Conservation (phyloP, 2,113 vertebrate genomes). For the Motacilla alba region DNA sequence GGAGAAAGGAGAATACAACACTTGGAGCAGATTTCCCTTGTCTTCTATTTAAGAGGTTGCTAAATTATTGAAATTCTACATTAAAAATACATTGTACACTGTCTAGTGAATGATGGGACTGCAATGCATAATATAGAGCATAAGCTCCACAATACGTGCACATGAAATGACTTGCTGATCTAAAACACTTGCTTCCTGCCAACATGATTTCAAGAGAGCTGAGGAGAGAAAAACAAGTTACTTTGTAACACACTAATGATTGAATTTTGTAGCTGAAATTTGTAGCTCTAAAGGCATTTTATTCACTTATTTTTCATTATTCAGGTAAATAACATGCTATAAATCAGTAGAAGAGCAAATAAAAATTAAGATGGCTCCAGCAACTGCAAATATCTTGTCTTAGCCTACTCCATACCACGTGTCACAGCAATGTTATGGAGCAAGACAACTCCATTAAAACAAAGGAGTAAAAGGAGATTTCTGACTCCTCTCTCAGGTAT, state of each 20-base stretch:
- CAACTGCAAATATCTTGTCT: not conserved
- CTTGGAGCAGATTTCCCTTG: not conserved
- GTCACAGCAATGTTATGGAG: not conserved
- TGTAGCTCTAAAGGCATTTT: not conserved
- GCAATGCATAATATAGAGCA: not conserved
- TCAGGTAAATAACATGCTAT: not conserved
- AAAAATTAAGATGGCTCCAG: not conserved
- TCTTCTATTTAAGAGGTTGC: not conserved
- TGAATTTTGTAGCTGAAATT: not conserved
- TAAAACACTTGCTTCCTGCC: not conserved
- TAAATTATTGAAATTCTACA: conserved; percentile 22
- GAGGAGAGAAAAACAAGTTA: not conserved
- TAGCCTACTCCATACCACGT: not conserved
- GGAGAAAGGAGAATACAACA: not conserved
- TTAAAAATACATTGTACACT: not conserved
- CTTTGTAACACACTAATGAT: not conserved
- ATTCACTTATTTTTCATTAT: not conserved
- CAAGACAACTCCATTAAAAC: not conserved
- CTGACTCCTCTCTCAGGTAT: not conserved
- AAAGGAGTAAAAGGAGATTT: not conserved
- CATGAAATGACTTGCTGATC: not conserved
- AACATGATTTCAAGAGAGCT: not conserved
- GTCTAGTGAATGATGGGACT: not conserved
- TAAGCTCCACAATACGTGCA: not conserved
- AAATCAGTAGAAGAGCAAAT: not conserved